Percentiles rank a stretch among this genome's conserved stretches.
Conservation (phyloP, 2,797 vertebrate genomes). For the Galagoides demidoff region DNA sequence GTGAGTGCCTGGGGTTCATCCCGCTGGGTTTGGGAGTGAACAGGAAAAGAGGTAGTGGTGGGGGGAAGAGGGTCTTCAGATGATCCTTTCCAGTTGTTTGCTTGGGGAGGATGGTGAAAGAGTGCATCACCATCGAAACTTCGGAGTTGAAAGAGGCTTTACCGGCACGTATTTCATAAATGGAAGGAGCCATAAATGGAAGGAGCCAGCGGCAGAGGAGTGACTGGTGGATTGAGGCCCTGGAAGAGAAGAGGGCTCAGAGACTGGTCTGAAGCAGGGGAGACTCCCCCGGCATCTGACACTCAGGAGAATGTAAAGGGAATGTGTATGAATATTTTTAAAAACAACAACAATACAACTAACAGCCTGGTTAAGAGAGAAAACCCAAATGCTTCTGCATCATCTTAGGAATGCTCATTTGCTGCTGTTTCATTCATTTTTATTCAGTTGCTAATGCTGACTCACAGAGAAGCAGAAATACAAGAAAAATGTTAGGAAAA, state of each 20-base stretch:
- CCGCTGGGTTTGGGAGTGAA: neutral
- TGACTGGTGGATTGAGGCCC: neutral
- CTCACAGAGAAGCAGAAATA: neutral
- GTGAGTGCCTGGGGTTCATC: too few relatives aligned
- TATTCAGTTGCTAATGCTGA: neutral
- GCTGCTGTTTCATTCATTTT: conserved; percentile 29
- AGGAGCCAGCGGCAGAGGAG: neutral
- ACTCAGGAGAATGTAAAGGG: neutral
- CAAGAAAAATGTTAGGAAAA: neutral
- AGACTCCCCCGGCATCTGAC: neutral
- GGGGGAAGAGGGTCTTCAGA: neutral
- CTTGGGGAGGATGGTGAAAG: neutral
- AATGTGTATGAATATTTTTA: conserved; percentile 35
- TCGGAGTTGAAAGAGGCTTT: neutral
- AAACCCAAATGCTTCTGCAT: conserved; percentile 50
- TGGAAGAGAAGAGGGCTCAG: neutral
- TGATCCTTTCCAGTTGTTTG: neutral
- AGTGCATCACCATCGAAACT: neutral
- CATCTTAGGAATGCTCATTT: neutral
- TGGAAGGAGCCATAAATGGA: neutral
- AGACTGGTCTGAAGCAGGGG: neutral
- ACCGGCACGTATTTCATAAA: neutral
- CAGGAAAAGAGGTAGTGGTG: neutral
- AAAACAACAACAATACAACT: conserved; percentile 11
- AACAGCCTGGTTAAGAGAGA: conserved; percentile 49